Evolutionary conservation across 2,797 vertebrate species (phyloP), one percentile per base, ranked within the genome.

Genomic region (Syngnathus rostellatus): DNA sequence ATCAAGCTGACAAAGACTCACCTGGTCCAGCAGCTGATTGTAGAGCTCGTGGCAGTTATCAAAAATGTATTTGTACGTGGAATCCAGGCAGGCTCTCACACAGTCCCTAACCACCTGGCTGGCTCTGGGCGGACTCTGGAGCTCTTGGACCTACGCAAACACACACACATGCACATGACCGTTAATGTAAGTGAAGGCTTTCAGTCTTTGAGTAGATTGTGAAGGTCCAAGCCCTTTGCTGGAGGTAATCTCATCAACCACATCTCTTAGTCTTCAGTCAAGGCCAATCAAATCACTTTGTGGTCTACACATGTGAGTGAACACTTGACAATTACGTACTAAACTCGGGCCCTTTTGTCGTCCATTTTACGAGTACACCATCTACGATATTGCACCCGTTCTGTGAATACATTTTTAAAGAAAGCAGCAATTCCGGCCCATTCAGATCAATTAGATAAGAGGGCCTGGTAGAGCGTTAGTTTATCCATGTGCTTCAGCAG

Each of bases 41-140:
- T 98, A 99, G 19, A 99, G 92, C 65, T 99, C 97, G 46, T 95
- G 92, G 85, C 97, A 99, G 79, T 98, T 99, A 79, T 98, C 95
- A 82, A 98, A 99, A 75, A 99, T 98, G 80, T 98, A 99, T 84
- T 92, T 96, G 72, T 99, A 99, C 0, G 96, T 99, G 8, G 96
- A 95, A 79, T 98, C 95, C 77, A 97, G 85, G 70, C 96, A 99
- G 0, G 96, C 96, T 77, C 92, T 92, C 43, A 98, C 95, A 43
- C 97, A 99, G 72, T 99, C 97, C 76, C 96, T 98, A 73, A 99
- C 96, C 60, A 98, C 95, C 72, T 86, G 87, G 31, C 96, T 95
- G 71, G 96, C 96, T 81, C 96, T 92, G 1, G 97, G 96, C 0
- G 96, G 97, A 72, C 90, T 97, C 83, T 97, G 97, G 31, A 99